Evolutionary conservation across 2,888 invertebrate species (phyloP), one percentile per base, ranked within the genome.

Genomic region (Pterostichus madidus): DNA sequence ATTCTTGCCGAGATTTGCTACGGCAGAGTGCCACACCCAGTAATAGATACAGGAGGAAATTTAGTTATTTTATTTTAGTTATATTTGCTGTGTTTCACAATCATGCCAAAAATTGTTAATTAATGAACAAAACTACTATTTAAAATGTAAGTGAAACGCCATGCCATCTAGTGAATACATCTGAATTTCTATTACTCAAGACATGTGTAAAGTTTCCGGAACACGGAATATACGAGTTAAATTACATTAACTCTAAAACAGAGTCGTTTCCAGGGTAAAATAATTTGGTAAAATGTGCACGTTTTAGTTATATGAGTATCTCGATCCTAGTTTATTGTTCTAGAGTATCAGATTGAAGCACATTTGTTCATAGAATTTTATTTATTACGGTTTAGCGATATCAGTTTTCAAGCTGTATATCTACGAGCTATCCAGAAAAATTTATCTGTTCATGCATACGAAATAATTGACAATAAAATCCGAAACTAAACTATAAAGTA

Each of bases 391-490:
- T 64, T n/a, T n/a, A 31, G 44, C 44, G 44, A 71, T 71, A 71
- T 71, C 68, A 71, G n/a, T 71, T 71, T 17, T 24, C 68, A 10
- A 17, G 10, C 44, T 10, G 35, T 64, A 31, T 35, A 39, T 68
- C 35, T 15, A 24, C 24, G 24, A 24, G 24, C 24, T 24, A 24
- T 39, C 13, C 10, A 11, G 31, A 61, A 61, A 32, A 68, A 68
- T 68, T 35, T 68, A 71, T 71, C 44, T 39, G 8, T 17, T 39
- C 68, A 44, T 71, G 13, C 68, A 39, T 56, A 10, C 17, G 56
- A 39, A 71, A 71, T 44, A 71, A 71, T 71, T 71, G 68, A 44
- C 68, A 71, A 71, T 71, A 71, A 71, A 71, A 71, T 44, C 44
- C 10, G 10, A 13, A 71, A 17, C 7, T 17, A 39, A 71, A 44